These are phyloP conservation scores for Seladonia tumulorum DNA, from an alignment of 2,888 invertebrate genomes.

Conservation along the genomic window DNA sequence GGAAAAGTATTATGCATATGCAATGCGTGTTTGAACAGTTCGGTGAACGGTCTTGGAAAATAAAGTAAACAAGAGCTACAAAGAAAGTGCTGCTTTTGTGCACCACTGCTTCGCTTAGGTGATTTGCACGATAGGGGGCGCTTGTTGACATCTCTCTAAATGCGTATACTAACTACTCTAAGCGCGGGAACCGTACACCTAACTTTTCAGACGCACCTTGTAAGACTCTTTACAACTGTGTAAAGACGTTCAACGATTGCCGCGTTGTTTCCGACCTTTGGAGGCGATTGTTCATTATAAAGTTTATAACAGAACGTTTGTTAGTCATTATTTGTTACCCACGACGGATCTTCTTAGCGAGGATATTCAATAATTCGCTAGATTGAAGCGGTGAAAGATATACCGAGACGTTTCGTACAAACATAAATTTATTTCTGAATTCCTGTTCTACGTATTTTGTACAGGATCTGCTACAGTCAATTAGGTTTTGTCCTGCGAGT, in stretches of 20 bases:
- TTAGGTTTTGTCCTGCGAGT: constrained; percentile 10
- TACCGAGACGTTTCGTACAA: background rate
- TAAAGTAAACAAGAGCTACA: too few relatives aligned
- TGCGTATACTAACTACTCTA: too few relatives aligned
- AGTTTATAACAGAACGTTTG: constrained; percentile 20
- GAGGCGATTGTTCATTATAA: constrained; percentile 31
- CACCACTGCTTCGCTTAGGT: too few relatives aligned
- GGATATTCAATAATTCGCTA: background rate
- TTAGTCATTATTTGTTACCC: constrained; percentile 10
- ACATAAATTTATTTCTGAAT: constrained; percentile 12
- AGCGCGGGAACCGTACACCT: too few relatives aligned
- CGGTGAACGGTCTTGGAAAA: too few relatives aligned
- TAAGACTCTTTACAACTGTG: constrained; percentile 43
- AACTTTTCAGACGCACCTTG: too few relatives aligned
- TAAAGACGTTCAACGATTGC: constrained; percentile 15
- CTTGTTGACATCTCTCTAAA: too few relatives aligned
- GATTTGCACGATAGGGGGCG: too few relatives aligned
- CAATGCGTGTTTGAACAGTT: too few relatives aligned
- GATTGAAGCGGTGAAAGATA: background rate
- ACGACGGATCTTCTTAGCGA: background rate
- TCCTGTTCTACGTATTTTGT: background rate
- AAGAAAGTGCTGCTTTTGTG: too few relatives aligned
- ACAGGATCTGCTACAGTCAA: background rate
- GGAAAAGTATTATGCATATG: constrained; percentile 36
- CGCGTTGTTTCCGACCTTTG: background rate